Percentiles rank a stretch among this genome's conserved stretches.
Evolutionary conservation across 2,797 vertebrate species (phyloP).

Genomic region (Pseudomugil gertrudae): DNA sequence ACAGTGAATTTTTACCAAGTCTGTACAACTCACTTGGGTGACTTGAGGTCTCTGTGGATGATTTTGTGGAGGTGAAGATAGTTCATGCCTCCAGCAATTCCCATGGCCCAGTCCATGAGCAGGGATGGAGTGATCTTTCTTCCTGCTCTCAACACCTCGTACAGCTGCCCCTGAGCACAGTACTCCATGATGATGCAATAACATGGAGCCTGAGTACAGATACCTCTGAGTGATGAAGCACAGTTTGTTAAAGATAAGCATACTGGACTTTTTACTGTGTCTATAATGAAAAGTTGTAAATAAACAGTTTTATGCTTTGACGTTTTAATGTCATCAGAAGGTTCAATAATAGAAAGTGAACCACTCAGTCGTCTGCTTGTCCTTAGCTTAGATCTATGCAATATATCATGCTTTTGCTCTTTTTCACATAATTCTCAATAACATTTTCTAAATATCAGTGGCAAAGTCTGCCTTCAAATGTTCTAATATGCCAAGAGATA

Average conservation of each 20-base stretch:
- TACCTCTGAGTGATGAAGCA: conserved; percentile 82
- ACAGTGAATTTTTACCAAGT: neutral
- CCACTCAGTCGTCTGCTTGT: too few species aligned
- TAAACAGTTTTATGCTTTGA: neutral
- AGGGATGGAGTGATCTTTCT: conserved; percentile 93
- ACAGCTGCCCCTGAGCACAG: conserved; percentile 97
- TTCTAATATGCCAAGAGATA: neutral
- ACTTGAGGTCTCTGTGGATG: conserved; percentile 98
- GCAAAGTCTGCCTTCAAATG: neutral
- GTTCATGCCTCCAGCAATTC: conserved; percentile 97
- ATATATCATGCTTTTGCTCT: neutral
- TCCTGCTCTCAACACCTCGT: conserved; percentile 94
- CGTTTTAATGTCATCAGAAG: neutral
- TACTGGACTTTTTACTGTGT: neutral
- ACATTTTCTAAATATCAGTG: neutral
- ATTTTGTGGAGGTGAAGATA: conserved; percentile 99
- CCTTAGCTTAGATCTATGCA: too few species aligned
- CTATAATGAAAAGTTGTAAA: neutral
- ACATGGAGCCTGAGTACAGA: conserved; percentile 96
- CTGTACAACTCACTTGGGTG: conserved; percentile 89
- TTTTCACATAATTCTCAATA: neutral
- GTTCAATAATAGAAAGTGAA: neutral
- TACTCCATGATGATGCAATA: conserved; percentile 99
- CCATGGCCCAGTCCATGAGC: conserved; percentile 98
- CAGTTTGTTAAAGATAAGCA: neutral